Conservation (phyloP, 2,888 invertebrate species). For the Drosophila falleni region DNA sequence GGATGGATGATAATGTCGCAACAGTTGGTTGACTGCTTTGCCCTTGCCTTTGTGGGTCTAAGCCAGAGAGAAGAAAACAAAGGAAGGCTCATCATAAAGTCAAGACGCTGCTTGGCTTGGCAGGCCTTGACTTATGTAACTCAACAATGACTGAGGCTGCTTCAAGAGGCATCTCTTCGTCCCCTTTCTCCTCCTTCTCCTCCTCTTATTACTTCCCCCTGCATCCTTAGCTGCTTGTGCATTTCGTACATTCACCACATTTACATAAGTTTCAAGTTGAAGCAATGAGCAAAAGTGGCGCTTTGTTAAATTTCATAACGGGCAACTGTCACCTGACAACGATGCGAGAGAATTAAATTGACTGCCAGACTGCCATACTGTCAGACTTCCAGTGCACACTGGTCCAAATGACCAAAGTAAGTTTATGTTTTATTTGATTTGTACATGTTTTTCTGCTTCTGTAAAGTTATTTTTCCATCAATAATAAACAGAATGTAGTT, state of each 20-base stretch:
- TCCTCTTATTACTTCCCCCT: no score
- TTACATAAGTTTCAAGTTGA: constrained; percentile 67
- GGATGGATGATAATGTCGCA: constrained; percentile 41
- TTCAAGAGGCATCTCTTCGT: neutral
- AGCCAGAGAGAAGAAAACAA: constrained; percentile 31
- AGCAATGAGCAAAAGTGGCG: constrained; percentile 58
- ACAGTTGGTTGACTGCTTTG: constrained; percentile 55
- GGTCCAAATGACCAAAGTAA: no score
- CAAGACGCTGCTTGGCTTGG: constrained; percentile 38
- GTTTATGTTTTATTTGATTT: no score
- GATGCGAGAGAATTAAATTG: constrained; percentile 61
- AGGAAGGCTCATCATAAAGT: constrained; percentile 33
- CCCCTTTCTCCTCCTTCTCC: neutral
- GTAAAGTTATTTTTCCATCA: no score
- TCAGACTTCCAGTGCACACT: neutral
- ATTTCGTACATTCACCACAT: constrained; percentile 44
- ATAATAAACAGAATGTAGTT: no score
- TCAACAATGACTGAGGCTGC: constrained; percentile 21
- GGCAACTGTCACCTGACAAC: constrained; percentile 39
- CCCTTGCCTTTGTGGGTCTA: constrained; percentile 27
- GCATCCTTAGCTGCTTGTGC: neutral
- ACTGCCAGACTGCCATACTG: constrained; percentile 23
- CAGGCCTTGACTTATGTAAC: constrained; percentile 53
- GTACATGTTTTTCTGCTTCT: no score
- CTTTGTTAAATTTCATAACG: constrained; percentile 58